These are phyloP conservation scores for Stenotaenia linearis DNA, from an alignment of 2,888 invertebrate genomes.

Conservation along the genomic window DNA sequence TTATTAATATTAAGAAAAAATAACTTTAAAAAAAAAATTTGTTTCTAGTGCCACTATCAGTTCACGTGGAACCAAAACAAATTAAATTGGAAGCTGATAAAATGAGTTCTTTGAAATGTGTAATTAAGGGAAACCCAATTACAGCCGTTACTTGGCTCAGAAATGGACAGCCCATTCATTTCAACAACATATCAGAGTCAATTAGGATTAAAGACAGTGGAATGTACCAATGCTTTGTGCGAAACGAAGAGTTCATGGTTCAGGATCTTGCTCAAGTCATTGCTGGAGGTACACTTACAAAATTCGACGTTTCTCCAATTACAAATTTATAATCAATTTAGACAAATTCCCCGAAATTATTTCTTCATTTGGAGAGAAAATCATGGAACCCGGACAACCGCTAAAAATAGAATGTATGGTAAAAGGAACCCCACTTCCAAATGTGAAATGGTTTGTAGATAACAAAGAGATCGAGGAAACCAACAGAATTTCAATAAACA, in stretches of 20 bases:
- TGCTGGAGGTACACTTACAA: constrained; percentile 21
- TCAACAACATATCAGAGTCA: background rate
- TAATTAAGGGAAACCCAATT: constrained; percentile 47
- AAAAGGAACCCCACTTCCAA: constrained; percentile 27
- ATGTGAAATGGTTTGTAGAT: constrained; percentile 1
- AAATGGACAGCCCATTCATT: constrained; percentile 37
- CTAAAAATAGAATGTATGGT: background rate
- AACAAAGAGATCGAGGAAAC: background rate
- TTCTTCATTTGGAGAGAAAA: background rate
- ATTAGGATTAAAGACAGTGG: constrained; percentile 8
- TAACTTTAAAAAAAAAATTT: background rate
- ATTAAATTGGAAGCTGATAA: background rate
- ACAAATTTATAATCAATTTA: background rate
- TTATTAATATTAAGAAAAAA: background rate
- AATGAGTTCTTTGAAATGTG: constrained; percentile 41
- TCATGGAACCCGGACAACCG: background rate
- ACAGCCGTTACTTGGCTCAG: constrained; percentile 45
- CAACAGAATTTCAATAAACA: background rate
- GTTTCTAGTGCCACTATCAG: constrained; percentile 1
- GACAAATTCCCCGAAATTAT: constrained; percentile 17
- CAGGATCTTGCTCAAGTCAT: background rate
- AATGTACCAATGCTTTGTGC: constrained; percentile 31
- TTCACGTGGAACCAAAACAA: background rate
- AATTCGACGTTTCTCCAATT: background rate
- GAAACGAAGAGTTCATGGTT: constrained; percentile 17